phyloP scores from a whole-genome alignment of 2,797 vertebrate species.

The Pteropus rufus region DNA sequence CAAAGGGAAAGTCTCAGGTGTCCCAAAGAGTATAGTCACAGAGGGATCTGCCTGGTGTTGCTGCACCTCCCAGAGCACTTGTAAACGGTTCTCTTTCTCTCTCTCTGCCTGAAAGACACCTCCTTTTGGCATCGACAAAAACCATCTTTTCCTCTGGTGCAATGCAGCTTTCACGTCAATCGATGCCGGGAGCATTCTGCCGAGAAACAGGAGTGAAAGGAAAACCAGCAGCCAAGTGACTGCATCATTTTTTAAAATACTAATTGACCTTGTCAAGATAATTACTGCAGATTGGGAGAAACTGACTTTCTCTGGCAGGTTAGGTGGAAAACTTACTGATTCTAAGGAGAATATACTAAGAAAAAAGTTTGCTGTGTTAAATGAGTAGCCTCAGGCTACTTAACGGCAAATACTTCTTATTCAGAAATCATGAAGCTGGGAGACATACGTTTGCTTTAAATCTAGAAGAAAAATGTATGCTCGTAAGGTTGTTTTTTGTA shows the following conservation, averaged over 20 bases:
- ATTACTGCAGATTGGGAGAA: constrained; percentile 81
- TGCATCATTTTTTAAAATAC: constrained; percentile 79
- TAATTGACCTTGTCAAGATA: constrained; percentile 85
- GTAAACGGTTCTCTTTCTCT: neutral
- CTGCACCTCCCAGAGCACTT: constrained; percentile 58
- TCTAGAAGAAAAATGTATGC: constrained; percentile 33
- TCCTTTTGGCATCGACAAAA: constrained; percentile 72
- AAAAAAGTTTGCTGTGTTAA: constrained; percentile 61
- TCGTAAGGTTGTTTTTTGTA: neutral
- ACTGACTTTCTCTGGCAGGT: constrained; percentile 70
- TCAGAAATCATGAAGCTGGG: constrained; percentile 52
- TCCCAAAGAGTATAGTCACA: neutral
- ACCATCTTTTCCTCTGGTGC: constrained; percentile 76
- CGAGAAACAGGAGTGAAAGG: constrained; percentile 75
- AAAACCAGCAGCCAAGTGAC: constrained; percentile 76
- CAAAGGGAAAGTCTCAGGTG: neutral
- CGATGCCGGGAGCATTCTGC: constrained; percentile 77
- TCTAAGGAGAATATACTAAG: constrained; percentile 62
- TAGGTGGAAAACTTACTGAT: constrained; percentile 73
- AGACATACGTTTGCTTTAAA: constrained; percentile 44
- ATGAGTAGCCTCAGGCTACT: constrained; percentile 60
- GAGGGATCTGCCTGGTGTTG: constrained; percentile 22
- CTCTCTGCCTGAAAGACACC: constrained; percentile 55
- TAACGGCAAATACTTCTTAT: constrained; percentile 64
- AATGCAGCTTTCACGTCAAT: constrained; percentile 78